Evolutionary conservation across 2,113 vertebrate genomes (phyloP).

Genomic region (Agapornis roseicollis): DNA sequence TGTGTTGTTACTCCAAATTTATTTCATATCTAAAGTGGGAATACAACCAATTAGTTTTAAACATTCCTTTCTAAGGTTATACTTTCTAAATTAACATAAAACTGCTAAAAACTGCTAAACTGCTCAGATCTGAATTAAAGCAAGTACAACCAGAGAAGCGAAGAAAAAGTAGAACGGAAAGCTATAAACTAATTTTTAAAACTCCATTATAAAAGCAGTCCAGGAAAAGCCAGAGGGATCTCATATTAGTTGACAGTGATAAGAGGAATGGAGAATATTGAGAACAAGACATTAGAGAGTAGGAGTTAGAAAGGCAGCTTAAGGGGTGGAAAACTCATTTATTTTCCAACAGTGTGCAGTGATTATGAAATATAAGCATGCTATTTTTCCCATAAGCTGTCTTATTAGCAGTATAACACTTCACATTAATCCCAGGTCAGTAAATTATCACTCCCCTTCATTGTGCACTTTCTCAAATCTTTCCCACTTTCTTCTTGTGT

Average conservation of each 20-base stretch:
- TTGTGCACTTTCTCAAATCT: neutral
- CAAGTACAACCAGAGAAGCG: neutral
- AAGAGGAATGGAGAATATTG: neutral
- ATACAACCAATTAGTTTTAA: neutral
- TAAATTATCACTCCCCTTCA: neutral
- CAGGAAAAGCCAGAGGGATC: slow-evolving; percentile 7
- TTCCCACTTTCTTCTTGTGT: neutral
- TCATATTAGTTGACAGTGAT: neutral
- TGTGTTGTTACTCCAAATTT: neutral
- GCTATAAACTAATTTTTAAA: neutral
- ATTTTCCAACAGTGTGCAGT: neutral
- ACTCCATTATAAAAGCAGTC: neutral
- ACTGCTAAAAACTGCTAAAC: neutral
- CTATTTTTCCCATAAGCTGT: neutral
- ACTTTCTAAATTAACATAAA: neutral
- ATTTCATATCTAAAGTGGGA: neutral
- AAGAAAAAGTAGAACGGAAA: slow-evolving; percentile 19
- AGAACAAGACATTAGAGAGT: neutral
- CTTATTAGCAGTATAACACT: neutral
- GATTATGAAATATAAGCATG: neutral
- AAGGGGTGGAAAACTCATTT: neutral
- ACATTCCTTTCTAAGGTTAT: neutral
- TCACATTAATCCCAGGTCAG: neutral
- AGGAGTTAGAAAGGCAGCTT: neutral
- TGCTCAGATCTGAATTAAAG: neutral